These are phyloP conservation scores for Colius striatus DNA, from an alignment of 2,113 vertebrate species.

Conservation along the genomic window DNA sequence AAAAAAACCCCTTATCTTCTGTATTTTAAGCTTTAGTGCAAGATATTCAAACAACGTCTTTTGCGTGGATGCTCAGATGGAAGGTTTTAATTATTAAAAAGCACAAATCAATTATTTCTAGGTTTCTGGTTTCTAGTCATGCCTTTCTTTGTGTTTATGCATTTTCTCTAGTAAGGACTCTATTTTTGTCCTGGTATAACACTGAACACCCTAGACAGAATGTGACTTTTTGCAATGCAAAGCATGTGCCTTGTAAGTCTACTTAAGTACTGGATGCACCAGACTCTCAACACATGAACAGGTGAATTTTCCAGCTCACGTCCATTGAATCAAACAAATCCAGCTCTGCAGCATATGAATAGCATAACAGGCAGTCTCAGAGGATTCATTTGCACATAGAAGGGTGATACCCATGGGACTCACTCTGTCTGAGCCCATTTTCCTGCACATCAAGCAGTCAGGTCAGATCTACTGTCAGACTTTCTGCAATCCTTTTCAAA, in stretches of 20 bases:
- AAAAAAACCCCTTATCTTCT: background rate
- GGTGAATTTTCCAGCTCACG: background rate
- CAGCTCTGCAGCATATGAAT: background rate
- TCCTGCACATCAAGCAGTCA: background rate
- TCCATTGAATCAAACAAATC: background rate
- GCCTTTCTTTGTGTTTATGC: background rate
- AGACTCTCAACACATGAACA: background rate
- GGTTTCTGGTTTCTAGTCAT: background rate
- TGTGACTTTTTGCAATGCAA: background rate
- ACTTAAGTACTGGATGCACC: background rate
- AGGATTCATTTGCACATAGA: background rate
- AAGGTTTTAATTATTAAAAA: constrained; percentile 31
- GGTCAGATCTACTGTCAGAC: background rate
- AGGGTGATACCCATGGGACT: background rate
- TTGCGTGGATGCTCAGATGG: background rate
- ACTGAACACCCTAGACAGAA: background rate
- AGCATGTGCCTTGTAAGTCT: background rate
- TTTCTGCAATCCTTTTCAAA: background rate
- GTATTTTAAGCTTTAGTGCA: background rate
- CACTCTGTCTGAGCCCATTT: background rate
- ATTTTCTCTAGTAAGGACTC: background rate
- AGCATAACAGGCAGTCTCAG: background rate
- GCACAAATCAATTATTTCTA: constrained; percentile 12
- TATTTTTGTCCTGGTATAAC: background rate
- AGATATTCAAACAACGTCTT: background rate